These are phyloP conservation scores for Babyrousa celebensis DNA, from an alignment of 2,797 vertebrate species.

Conservation along the genomic window DNA sequence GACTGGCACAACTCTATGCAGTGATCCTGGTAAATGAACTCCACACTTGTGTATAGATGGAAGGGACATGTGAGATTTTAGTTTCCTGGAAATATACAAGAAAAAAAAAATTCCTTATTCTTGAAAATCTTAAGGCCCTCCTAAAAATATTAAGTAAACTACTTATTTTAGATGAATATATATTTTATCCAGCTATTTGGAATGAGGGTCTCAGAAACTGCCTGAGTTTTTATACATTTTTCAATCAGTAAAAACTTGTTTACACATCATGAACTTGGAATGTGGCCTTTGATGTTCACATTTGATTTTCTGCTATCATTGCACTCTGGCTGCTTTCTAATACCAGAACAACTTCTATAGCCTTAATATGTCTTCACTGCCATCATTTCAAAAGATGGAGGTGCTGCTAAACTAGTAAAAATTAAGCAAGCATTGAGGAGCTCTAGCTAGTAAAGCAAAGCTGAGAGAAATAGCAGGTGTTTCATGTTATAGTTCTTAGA, in stretches of 20 bases:
- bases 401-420: background rate
- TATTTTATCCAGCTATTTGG: background rate
- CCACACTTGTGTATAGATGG: background rate
- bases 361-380: background rate
- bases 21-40: background rate
- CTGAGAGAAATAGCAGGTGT: background rate
- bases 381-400: background rate
- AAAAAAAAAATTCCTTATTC: background rate
- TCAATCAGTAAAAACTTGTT: background rate
- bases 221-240: background rate
- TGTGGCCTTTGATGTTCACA: background rate
- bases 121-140: background rate
- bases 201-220: slow-evolving; percentile 1
- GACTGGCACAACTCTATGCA: background rate
- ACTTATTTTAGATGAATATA: background rate
- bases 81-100: background rate
- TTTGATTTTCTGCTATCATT: background rate
- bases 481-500: background rate
- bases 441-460: background rate
- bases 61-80: background rate
- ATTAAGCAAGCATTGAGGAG: background rate
- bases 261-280: background rate
- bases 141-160: slow-evolving; percentile 7
- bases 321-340: background rate
- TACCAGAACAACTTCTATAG: background rate